Evolutionary conservation across 2,113 vertebrate genomes (phyloP), one percentile per base, ranked within the genome.

Genomic region (Romanogobio albipinnatus): DNA sequence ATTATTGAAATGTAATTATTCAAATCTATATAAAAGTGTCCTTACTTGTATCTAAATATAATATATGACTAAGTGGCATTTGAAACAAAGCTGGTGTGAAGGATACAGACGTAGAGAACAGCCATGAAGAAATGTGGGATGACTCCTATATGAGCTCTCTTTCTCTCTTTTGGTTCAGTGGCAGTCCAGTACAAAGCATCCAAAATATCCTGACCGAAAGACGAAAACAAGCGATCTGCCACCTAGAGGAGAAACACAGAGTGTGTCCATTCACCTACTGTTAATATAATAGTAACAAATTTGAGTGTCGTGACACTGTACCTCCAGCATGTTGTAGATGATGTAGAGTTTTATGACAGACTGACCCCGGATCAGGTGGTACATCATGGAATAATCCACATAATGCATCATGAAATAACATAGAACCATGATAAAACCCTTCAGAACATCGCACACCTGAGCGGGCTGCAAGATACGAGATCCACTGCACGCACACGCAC

Each of bases 281-380:
- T 43, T 45, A 64, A 24, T 26, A 26, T 15, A 15, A 49, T 14
- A 49, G 43, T 7, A 74, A 26, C 64, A 24, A 43, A 47, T 29
- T 36, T 4, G 3, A 71, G 66, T 13, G 19, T 9, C 36, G 74
- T 29, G 53, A 66, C 22, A 33, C 61, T 22, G 36, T 95, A 99
- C 98, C 97, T 99, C 98, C 14, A 99, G 94, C 98, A 99, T 99
- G 91, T 99, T 99, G 94, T 99, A 99, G 92, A 99, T 99, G 94
- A 99, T 99, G 92, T 99, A 99, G 77, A 99, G 97, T 86, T 99
- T 99, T 95, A 99, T 99, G 93, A 99, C 98, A 45, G 98, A 99
- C 91, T 99, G 98, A 36, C 98, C 98, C 86, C 98, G 91, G 90
- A 99, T 99, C 89, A 99, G 95, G 91, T 99, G 98, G 91, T 99